Conservation (phyloP, 1,140 invertebrate genomes). For the Tetramorium parvispinum region DNA sequence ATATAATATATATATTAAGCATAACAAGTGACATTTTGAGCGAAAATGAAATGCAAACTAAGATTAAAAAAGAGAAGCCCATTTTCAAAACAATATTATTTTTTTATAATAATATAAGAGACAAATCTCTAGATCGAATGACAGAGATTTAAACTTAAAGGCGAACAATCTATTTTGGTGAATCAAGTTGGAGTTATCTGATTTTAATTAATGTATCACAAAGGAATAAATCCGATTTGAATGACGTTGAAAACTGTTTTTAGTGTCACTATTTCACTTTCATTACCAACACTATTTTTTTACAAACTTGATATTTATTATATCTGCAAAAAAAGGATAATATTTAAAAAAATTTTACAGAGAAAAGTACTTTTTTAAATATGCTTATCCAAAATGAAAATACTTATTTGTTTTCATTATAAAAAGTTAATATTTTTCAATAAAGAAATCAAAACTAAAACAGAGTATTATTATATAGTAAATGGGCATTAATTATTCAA, state of each 20-base stretch:
- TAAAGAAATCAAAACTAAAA: neutral
- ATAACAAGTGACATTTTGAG: constrained; percentile 3
- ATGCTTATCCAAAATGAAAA: neutral
- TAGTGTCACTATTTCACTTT: neutral
- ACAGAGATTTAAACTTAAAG: neutral
- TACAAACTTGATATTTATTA: neutral
- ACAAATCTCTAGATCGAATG: neutral
- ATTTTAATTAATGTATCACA: neutral
- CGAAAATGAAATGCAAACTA: neutral
- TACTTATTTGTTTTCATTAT: neutral
- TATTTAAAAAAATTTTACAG: neutral
- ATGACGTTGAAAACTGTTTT: neutral
- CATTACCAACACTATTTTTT: neutral
- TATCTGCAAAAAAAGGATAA: neutral
- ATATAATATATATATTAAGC: neutral
- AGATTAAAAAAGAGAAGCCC: neutral
- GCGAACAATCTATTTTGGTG: neutral
- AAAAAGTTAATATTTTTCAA: neutral
- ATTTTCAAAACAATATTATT: neutral
- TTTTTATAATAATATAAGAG: constrained; percentile 9
- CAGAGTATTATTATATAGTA: neutral
- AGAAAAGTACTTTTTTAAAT: neutral
- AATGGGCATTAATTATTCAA: constrained; percentile 15
- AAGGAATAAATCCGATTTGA: neutral
- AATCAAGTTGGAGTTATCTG: neutral